These are phyloP conservation scores for Stenurella melanura DNA, from an alignment of 2,888 invertebrate species.

Conservation along the genomic window DNA sequence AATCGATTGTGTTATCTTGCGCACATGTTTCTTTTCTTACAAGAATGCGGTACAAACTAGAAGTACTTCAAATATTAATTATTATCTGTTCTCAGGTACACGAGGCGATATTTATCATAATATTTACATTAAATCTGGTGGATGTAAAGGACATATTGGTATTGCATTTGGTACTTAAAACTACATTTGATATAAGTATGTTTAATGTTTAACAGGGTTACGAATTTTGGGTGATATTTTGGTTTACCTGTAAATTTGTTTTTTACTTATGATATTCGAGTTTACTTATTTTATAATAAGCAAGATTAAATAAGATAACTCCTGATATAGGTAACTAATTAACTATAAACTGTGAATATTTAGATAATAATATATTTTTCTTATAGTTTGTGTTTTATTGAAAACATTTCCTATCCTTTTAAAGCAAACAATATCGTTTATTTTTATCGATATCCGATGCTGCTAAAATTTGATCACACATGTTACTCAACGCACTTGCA, in stretches of 20 bases:
- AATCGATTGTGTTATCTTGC: no score
- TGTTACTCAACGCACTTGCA: no score
- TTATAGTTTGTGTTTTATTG: not conserved
- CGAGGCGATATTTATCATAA: not conserved
- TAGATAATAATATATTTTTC: not conserved
- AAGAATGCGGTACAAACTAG: not conserved
- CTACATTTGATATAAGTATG: not conserved
- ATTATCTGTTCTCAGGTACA: not conserved
- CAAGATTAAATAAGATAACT: not conserved
- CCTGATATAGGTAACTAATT: not conserved
- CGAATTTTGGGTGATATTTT: not conserved
- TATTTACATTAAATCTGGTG: not conserved
- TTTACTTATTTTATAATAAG: not conserved
- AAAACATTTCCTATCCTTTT: not conserved
- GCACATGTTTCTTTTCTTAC: not conserved
- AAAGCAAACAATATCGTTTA: no score
- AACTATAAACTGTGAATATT: not conserved
- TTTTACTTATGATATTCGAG: not conserved
- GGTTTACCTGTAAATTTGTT: not conserved
- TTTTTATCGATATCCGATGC: no score
- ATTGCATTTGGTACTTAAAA: not conserved
- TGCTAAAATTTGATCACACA: no score
- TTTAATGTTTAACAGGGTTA: not conserved
- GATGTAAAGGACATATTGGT: not conserved
- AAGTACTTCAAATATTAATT: not conserved